Base-by-base conservation (phyloP, 2,888 invertebrate species). In the Eupelmus urozonus region DNA sequence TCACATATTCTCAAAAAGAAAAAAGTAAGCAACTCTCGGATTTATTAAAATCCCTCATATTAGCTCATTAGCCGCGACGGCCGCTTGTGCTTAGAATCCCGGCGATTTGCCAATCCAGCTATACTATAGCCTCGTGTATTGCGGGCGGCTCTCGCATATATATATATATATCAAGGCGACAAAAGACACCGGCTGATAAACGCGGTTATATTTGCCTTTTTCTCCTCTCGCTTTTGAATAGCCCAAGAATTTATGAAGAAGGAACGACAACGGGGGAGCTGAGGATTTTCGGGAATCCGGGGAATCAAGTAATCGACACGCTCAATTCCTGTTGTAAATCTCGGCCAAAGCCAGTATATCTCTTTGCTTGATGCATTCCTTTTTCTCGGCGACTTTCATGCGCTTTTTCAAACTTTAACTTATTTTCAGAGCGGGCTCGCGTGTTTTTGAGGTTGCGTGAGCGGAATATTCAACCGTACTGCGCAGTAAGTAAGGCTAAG, bases 281-380 rank as follows among this genome's bases (percentile, higher is more conserved):
- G 25, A 57, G 74, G 77, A 63, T 77, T 79, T 71, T 72, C 76
- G 81, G 83, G 85, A 69, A 84, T 84, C 80, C 81, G 79, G 81
- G 85, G 85, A 85, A 85, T 83, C 84, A 84, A 84, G 83, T 81
- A 80, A 9, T 16, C 49, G 34, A 29, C 53, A 23, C 23, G 2
- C 7, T 34, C 49, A 29, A 20, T 27, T 3, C 20, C 53, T 66
- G 53, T 63, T 45, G 67, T 78, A 78, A 78, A 78, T 78, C 78
- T 20, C 13, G 1, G n/a, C 49, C 4, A 2, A 16, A 1, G 0
- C 3, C 9, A 29, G 45, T 13, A 45, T 45, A 13, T 53, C 34
- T 66, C 5, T 51, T 51, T 9, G 9, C 45, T 53, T 27, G 25
- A 66, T 27, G 66, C 55, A 53, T 67, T 67, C 67, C 40, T 40